Evolutionary conservation across 2,888 invertebrate genomes (phyloP).

Genomic region (Caenorhabditis drosophilae): DNA sequence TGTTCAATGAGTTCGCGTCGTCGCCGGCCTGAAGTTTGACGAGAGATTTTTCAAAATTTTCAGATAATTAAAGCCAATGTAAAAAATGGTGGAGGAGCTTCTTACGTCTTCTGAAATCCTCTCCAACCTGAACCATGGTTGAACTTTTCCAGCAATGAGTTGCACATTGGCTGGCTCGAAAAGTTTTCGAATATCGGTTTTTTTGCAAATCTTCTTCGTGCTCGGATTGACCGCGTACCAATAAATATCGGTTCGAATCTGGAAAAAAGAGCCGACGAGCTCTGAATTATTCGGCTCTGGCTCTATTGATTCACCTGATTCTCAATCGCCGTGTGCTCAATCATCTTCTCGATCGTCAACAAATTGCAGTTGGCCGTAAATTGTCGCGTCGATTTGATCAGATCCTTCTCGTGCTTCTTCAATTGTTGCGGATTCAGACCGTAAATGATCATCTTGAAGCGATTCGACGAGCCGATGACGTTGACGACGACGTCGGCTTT

Average conservation of each 20-base stretch:
- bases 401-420: slow-evolving; percentile 59
- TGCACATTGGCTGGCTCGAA: slow-evolving; percentile 59
- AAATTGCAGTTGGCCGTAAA: slow-evolving; percentile 63
- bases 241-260: slow-evolving; percentile 55
- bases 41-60: background rate
- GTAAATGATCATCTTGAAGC: slow-evolving; percentile 60
- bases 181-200: slow-evolving; percentile 62
- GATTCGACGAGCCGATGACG: slow-evolving; percentile 57
- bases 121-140: slow-evolving; percentile 65
- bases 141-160: slow-evolving; percentile 61
- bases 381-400: slow-evolving; percentile 59
- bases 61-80: no score
- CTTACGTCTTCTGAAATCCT: slow-evolving; percentile 47
- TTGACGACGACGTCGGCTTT: slow-evolving; percentile 62
- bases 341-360: slow-evolving; percentile 61
- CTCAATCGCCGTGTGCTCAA: slow-evolving; percentile 49
- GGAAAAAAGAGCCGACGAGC: background rate
- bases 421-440: slow-evolving; percentile 62
- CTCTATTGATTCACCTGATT: slow-evolving; percentile 22
- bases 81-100: no score
- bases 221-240: slow-evolving; percentile 67
- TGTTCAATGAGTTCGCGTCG: slow-evolving; percentile 9
- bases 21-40: slow-evolving; percentile 16
- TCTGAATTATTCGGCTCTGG: background rate
- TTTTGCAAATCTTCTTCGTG: slow-evolving; percentile 64